A percentile compares a stretch with the other conserved stretches of the same genome.
Evolutionary conservation across 2,797 vertebrate species (phyloP).

Genomic region (Betta splendens): DNA sequence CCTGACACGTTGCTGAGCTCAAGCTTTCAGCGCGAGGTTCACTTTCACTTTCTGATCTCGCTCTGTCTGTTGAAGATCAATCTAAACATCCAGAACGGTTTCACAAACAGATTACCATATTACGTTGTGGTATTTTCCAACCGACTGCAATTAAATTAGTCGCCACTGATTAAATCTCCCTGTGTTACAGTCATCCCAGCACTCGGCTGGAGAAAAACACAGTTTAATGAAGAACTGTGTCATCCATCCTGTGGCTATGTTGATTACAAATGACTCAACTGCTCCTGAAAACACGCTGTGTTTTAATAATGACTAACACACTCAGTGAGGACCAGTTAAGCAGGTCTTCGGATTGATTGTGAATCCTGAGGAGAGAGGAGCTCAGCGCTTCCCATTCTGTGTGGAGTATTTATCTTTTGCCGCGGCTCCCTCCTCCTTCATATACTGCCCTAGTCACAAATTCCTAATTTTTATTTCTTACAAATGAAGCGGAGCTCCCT

Average conservation of each 20-base stretch:
- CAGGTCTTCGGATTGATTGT: conserved; percentile 6
- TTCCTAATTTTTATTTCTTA: conserved; percentile 55
- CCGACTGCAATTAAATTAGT: conserved; percentile 35
- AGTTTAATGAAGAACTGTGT: conserved; percentile 41
- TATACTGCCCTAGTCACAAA: conserved; percentile 47
- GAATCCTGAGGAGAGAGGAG: conserved; percentile 9
- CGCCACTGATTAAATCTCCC: conserved; percentile 41
- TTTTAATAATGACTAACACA: conserved; percentile 31
- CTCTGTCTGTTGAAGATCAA: conserved; percentile 9
- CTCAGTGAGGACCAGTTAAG: conserved; percentile 13
- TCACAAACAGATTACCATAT: conserved; percentile 27
- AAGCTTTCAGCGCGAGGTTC: too few species aligned
- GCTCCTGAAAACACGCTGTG: conserved; percentile 23
- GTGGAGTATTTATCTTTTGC: conserved; percentile 30
- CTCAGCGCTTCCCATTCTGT: conserved; percentile 6
- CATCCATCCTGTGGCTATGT: conserved; percentile 34
- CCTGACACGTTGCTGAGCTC: too few species aligned
- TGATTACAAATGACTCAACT: conserved; percentile 40
- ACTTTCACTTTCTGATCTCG: too few species aligned
- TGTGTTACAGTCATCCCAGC: conserved; percentile 24
- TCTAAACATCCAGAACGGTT: conserved; percentile 7
- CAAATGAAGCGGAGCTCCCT: conserved; percentile 53
- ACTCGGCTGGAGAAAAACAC: neutral
- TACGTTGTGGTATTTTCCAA: conserved; percentile 31
- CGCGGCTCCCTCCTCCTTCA: conserved; percentile 17